Conservation (phyloP, 2,888 invertebrate species). For the Oligia fasciuncula region DNA sequence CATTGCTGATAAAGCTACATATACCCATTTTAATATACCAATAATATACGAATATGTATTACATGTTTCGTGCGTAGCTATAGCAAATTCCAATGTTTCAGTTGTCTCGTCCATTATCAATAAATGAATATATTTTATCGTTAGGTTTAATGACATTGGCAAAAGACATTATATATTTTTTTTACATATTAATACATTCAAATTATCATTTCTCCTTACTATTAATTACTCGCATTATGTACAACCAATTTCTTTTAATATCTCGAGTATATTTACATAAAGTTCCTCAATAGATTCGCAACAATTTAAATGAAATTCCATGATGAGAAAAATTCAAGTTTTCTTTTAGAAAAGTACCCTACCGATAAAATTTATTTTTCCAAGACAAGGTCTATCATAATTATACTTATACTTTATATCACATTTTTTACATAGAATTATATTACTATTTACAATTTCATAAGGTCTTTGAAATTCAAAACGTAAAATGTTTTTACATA, state of each 20-base stretch:
- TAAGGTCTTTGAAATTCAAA: constrained; percentile 60
- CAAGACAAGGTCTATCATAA: constrained; percentile 62
- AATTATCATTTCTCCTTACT: constrained; percentile 33
- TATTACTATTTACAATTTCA: constrained; percentile 68
- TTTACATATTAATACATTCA: constrained; percentile 42
- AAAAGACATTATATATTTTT: constrained; percentile 42
- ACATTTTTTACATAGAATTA: constrained; percentile 74
- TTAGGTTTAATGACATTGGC: constrained; percentile 33
- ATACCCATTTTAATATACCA: background rate
- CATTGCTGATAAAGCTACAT: constrained; percentile 12
- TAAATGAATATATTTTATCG: constrained; percentile 14
- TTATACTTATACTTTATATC: constrained; percentile 72
- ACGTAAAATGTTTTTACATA: constrained; percentile 40
- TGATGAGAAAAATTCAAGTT: constrained; percentile 62
- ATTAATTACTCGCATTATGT: constrained; percentile 50
- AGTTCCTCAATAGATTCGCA: constrained; percentile 55
- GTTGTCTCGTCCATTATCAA: constrained; percentile 17
- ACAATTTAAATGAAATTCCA: constrained; percentile 61
- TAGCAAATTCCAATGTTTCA: background rate
- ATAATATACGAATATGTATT: constrained; percentile 8
- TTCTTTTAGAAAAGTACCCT: constrained; percentile 72
- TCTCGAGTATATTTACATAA: constrained; percentile 64
- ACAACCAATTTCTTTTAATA: constrained; percentile 49
- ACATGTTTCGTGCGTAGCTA: background rate
- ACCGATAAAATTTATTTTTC: constrained; percentile 62